Evolutionary conservation across 2,888 invertebrate species (phyloP).

Genomic region (Smittia sp.): DNA sequence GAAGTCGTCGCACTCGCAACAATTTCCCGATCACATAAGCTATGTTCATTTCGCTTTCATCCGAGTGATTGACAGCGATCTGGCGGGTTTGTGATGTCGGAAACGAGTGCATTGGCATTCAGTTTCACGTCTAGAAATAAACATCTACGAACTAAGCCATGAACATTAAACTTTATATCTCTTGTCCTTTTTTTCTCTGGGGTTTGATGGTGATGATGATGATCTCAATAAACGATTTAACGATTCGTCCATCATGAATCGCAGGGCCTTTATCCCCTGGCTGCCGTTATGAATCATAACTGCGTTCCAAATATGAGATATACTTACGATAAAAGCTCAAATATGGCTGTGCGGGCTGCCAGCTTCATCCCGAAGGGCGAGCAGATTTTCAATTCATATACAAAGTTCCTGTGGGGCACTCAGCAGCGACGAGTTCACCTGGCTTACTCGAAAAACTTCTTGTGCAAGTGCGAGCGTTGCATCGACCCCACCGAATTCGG

Average conservation of each 20-base stretch:
- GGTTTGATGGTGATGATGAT: constrained; percentile 46
- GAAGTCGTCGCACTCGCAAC: too few relatives aligned
- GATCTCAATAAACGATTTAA: constrained; percentile 45
- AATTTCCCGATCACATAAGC: too few relatives aligned
- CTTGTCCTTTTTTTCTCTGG: not conserved
- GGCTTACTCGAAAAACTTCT: constrained; percentile 65
- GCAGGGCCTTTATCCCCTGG: constrained; percentile 65
- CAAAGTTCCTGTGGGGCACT: constrained; percentile 70
- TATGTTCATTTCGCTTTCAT: too few relatives aligned
- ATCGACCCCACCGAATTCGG: constrained; percentile 65
- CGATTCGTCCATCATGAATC: constrained; percentile 46
- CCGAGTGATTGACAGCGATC: too few relatives aligned
- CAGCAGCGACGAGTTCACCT: constrained; percentile 64
- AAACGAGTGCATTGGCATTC: too few relatives aligned
- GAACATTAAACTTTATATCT: not conserved
- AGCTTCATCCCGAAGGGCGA: constrained; percentile 63
- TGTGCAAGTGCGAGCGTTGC: constrained; percentile 67
- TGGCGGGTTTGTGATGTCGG: too few relatives aligned
- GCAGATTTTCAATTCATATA: constrained; percentile 67
- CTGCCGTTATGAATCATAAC: constrained; percentile 70
- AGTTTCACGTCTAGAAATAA: too few relatives aligned
- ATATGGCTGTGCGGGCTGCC: constrained; percentile 62
- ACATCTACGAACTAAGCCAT: not conserved
- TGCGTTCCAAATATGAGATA: constrained; percentile 73
- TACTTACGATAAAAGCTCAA: constrained; percentile 60